A percentile compares a stretch with the other conserved stretches of the same genome.
Conservation (phyloP, 2,797 vertebrate species). For the Anas capensis region DNA sequence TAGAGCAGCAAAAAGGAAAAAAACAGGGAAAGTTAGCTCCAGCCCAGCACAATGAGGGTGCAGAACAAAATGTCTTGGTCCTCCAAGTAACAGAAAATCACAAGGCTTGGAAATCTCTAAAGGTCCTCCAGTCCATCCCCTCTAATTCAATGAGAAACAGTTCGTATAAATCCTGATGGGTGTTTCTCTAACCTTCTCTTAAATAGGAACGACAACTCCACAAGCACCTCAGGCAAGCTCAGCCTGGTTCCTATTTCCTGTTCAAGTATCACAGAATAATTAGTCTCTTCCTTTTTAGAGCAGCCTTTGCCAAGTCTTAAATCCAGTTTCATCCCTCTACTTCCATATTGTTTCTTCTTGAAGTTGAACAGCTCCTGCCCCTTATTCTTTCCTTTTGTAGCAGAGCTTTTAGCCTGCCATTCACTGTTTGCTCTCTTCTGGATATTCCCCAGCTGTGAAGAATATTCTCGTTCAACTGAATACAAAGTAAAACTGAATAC, state of each 20-base stretch:
- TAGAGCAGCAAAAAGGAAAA: no score
- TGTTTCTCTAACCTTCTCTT: not conserved
- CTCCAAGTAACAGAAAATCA: not conserved
- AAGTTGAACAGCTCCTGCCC: not conserved
- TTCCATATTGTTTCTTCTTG: not conserved
- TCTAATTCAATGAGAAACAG: not conserved
- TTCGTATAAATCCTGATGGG: not conserved
- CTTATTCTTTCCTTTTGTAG: not conserved
- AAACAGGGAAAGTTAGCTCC: no score
- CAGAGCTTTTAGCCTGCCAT: not conserved
- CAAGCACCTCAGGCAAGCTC: not conserved
- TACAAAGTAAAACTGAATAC: not conserved
- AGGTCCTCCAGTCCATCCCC: not conserved
- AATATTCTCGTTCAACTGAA: not conserved
- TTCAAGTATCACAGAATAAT: not conserved
- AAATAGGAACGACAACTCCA: not conserved
- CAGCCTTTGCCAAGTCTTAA: not conserved
- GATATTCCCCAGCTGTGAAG: not conserved
- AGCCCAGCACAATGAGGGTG: not conserved
- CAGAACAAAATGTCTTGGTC: not conserved
- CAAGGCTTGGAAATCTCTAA: not conserved
- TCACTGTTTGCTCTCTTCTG: not conserved
- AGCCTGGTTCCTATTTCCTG: not conserved
- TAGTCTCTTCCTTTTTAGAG: not conserved
- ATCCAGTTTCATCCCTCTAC: not conserved